Base-by-base conservation (phyloP, 2,888 invertebrate genomes). In the Macaria notata region DNA sequence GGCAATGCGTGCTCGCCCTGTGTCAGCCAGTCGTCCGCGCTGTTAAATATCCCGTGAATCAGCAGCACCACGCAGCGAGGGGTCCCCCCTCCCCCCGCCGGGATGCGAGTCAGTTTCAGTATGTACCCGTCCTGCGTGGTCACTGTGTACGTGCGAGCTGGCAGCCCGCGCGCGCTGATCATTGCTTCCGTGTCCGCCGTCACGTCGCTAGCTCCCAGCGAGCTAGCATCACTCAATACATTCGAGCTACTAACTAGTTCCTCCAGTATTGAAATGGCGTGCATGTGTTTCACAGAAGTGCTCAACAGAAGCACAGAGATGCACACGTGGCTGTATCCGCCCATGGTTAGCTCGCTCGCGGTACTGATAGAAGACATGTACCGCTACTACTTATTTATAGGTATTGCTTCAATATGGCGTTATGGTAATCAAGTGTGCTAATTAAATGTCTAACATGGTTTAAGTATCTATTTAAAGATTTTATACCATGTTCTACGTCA, bases 21-120 rank as follows among this genome's bases (percentile, higher is more conserved):
- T 0, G 94, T 83, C 0, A 96, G 85, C 94, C 94, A 97, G 75
- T 94, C 94, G 3, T 94, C 92, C 1, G 95, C 94, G 62, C 94
- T 93, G 30, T 93, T 90, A 1, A 95, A 73, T 3, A 97, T 78
- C 0, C 97, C 97, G 73, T 96, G 96, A 77, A 95, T 95, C 49
- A 96, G 73, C 65, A 95, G 92, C 54, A 94, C 93, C 4, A 87
- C 94, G 3, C 67, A 57, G 3, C 74, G 67, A 1, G 46, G 66
- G 0, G 45, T 56, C 9, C 54, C 49, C 5, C 33, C 33, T 7
- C 5, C 33, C 33, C 33, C 7, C 4, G 33, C 33, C n/a, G 41
- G 41, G 6, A 76, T 67, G 5, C 72, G 53, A 9, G 56, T 31
- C 41, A 76, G 7, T 0, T 46, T 53, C 7, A 76, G 55, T 6